Percentiles rank a stretch among this genome's conserved stretches.
These are phyloP conservation scores for Acanthosepion lycidas DNA, from an alignment of 2,888 invertebrate genomes.

Conservation along the genomic window DNA sequence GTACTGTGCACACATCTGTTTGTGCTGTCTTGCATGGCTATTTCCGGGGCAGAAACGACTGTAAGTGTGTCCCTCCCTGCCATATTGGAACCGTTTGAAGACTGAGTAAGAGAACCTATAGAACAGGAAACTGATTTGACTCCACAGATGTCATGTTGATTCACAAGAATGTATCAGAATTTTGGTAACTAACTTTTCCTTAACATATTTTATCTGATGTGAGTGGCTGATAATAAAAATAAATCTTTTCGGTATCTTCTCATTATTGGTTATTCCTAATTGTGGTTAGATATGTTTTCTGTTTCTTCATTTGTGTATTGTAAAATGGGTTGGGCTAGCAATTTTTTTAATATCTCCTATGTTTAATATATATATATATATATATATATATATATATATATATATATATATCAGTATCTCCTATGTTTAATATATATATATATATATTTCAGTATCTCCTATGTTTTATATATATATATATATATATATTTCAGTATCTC, in stretches of 20 bases:
- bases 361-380: too few relatives aligned
- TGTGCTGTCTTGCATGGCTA: conserved; percentile 15
- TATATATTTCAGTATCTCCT: too few relatives aligned
- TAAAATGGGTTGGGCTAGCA: too few relatives aligned
- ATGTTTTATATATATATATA: too few relatives aligned
- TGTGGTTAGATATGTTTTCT: neutral
- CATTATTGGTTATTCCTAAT: neutral
- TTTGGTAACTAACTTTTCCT: neutral
- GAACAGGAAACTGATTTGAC: neutral
- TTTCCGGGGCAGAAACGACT: neutral
- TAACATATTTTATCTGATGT: neutral
- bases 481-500: too few relatives aligned
- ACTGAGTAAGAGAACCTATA: neutral
- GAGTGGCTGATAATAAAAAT: neutral
- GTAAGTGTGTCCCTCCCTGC: neutral
- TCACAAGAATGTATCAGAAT: neutral
- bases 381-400: neutral
- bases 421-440: neutral
- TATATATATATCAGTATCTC: neutral
- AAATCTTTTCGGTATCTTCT: neutral
- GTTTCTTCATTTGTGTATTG: too few relatives aligned
- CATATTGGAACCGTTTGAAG: neutral
- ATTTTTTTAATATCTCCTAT: too few relatives aligned
- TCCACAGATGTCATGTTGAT: neutral
- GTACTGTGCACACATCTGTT: neutral